Base-by-base conservation (phyloP, 2,888 invertebrate genomes). In the Polyploca ridens region DNA sequence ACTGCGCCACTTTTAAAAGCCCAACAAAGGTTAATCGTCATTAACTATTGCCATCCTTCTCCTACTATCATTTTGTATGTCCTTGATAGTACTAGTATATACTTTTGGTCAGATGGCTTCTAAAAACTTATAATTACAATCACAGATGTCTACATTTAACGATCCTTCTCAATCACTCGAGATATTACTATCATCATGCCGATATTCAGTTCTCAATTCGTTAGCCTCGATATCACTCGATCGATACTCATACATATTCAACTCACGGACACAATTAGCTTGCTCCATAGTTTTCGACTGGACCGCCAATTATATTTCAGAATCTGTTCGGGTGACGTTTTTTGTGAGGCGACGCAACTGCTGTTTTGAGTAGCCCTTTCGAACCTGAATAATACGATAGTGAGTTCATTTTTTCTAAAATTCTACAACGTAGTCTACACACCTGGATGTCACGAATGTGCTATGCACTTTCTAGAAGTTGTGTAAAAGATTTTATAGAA, bases 211-310 rank as follows among this genome's bases (percentile, higher is more conserved):
- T 63, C 60, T 67, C 62, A 65, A 68, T 68, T 67, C 68, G 64
- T 63, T 63, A 58, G 64, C 69, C 71, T 70, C 72, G 74, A 77
- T 70, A 74, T 66, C 63, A 67, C 68, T 60, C 19, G 75, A 77
- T 89, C 88, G 85, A 86, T 83, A 69, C 84, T 88, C 90, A 91
- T 90, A 71, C 87, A 91, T 91, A 91, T 91, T 91, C 90, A 87
- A 67, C 65, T 69, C 81, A 83, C 81, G 84, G 82, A 85, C 85
- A 85, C 89, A 90, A 90, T 91, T 91, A 90, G 89, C 81, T 76
- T 77, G 80, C 82, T 81, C 75, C 83, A 75, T 76, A 77, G 76
- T 77, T 77, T 71, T 74, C 71, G 72, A 67, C 69, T 67, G 76
- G 78, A 78, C 85, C 82, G 83, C 85, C 90, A 89, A 90, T 91